Base-by-base conservation (phyloP, 2,888 invertebrate genomes). In the Sclerodermus sp. region DNA sequence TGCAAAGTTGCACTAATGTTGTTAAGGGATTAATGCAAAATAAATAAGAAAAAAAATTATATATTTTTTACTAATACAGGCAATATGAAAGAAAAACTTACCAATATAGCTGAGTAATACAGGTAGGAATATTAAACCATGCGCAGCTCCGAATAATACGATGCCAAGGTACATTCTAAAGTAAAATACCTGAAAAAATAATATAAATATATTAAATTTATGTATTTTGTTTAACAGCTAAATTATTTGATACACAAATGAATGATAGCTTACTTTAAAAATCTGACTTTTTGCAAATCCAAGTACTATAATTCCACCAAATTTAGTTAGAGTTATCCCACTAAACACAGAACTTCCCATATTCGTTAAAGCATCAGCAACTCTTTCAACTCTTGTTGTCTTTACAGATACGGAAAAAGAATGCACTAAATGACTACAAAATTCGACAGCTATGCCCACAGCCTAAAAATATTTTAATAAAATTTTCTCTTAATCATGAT, bases 101-200 rank as follows among this genome's bases (percentile, higher is more conserved):
- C 98, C 98, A 77, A 96, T 89, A 84, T 94, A 96, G 80, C 95
- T 96, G 67, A 99, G 88, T 70, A 99, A 84, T 53, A 99, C 97
- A 8, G 99, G 99, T 65, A 99, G 83, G 83, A 99, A 97, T 72
- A 99, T 89, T 54, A 99, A 87, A 14, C 98, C 98, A 79, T 99
- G 98, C 4, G 94, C 88, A 8, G 98, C 98, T 47, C 99, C 99
- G 77, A 95, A 90, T 52, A 98, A 73, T 47, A 99, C 98, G 68
- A 99, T 99, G 50, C 96, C 95, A 74, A 99, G 83, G 80, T 98
- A 99, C 94, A 97, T 96, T 62, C 95, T 87, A 84, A 96, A 96
- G 83, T 96, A 96, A 82, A 93, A 96, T 72, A 90, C 89, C 85
- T 88, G 81, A 4, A 14, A 53, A 17, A 41, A 48, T 16, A 12